Evolutionary conservation across 1,140 invertebrate genomes (phyloP).

Genomic region (Cyclina sinensis): DNA sequence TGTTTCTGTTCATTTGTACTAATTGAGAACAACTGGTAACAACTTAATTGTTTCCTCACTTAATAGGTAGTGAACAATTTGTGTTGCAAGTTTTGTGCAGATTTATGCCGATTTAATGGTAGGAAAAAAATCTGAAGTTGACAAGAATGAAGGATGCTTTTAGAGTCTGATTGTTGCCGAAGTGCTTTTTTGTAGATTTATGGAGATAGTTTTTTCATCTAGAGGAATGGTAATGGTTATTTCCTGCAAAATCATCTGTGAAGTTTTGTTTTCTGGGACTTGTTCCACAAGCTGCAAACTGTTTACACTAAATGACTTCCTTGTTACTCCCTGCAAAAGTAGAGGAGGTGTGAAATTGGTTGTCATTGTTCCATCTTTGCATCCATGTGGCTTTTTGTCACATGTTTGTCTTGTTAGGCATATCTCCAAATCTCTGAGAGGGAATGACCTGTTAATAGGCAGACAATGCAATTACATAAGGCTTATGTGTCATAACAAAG

Average conservation of each 20-base stretch:
- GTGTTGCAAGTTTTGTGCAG: background rate
- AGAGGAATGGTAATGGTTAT: background rate
- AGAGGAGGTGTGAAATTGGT: too few relatives aligned
- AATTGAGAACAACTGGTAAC: conserved; percentile 52
- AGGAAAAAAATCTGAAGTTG: background rate
- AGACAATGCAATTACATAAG: too few relatives aligned
- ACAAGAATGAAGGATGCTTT: conserved; percentile 10
- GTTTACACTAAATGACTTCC: too few relatives aligned
- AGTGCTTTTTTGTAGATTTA: conserved; percentile 14
- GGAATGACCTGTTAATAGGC: too few relatives aligned
- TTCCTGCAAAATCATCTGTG: background rate
- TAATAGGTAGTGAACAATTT: conserved; percentile 1
- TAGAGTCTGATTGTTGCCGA: background rate
- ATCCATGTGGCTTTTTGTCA: too few relatives aligned
- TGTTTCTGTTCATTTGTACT: conserved; percentile 18
- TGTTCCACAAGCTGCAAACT: too few relatives aligned
- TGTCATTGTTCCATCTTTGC: too few relatives aligned
- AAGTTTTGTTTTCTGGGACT: too few relatives aligned
- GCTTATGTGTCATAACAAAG: too few relatives aligned
- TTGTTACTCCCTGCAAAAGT: too few relatives aligned
- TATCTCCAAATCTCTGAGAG: too few relatives aligned
- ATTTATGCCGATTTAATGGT: conserved; percentile 16
- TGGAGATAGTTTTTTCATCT: background rate
- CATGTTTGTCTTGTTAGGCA: too few relatives aligned
- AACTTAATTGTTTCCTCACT: conserved; percentile 41